Base-by-base conservation (phyloP, 1,140 invertebrate genomes). In the Drosophila pandora region DNA sequence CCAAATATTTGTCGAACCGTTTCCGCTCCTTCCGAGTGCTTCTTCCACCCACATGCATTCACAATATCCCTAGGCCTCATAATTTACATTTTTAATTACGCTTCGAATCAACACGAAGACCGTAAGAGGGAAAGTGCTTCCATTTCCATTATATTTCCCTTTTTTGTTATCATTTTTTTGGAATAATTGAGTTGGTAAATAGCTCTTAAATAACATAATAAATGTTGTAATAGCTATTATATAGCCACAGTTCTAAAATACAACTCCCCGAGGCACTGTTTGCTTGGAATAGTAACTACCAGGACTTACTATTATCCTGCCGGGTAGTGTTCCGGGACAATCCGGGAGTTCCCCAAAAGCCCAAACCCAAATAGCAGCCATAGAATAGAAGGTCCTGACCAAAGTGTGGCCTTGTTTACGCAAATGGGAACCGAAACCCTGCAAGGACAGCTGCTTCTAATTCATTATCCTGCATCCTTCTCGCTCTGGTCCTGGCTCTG, bases 1-100 rank as follows among this genome's bases (percentile, higher is more conserved):
- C 25, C 65, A 88, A 87, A 88, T 87, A 87, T 87, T 87, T 87
- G 71, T 34, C 41, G 23, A 25, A 23, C 63, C 65, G 12, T 37
- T 49, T 12, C 22, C 43, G 28, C 13, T 47, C 41, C 10, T 47
- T 49, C 34, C 12, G 12, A 39, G 43, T 39, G 30, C 48, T 70
- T 37, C 57, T 60, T 50, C 70, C 71, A 50, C 69, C 65, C 41
- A 50, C 57, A 48, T 32, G 17, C 55, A 30, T 52, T 22, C 61
- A 77, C 48, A 59, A 76, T 21, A 53, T 71, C 83, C 78, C 8
- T 6, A 25, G 58, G 83, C 60, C 63, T 67, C 30, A 87, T 79
- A 88, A 87, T 87, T 87, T 87, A 83, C 83, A 87, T 87, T 88
- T 83, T 76, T 87, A 87, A 87, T 79, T 87, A 83, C 55, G 67